Conservation (phyloP, 2,888 invertebrate genomes). For the Drosophila sordidapex region DNA sequence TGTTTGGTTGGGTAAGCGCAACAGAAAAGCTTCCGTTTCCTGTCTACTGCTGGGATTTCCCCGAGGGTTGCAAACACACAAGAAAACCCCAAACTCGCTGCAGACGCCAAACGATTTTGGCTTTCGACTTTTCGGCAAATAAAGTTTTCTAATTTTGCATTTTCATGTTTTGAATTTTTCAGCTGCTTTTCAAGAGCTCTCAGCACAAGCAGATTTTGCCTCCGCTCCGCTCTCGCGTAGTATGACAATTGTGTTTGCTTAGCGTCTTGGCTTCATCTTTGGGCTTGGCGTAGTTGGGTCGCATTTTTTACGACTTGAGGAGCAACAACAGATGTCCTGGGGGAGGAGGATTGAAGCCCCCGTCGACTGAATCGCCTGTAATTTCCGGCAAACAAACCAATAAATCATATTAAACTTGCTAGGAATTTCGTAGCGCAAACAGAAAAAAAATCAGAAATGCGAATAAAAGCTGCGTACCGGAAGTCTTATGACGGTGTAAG, state of each 20-base stretch:
- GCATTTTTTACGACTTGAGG: conserved; percentile 37
- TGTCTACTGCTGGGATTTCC: conserved; percentile 81
- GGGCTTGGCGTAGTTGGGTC: conserved; percentile 9
- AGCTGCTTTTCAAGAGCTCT: conserved; percentile 56
- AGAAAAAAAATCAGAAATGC: conserved; percentile 50
- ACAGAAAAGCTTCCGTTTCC: conserved; percentile 83
- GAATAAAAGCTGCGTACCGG: conserved; percentile 68
- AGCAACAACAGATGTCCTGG: conserved; percentile 45
- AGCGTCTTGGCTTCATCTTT: conserved; percentile 38
- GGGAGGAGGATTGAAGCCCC: conserved; percentile 12
- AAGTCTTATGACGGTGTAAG: conserved; percentile 57
- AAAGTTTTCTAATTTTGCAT: conserved; percentile 81
- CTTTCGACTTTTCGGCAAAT: conserved; percentile 59
- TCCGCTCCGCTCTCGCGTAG: conserved; percentile 33
- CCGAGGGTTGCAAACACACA: conserved; percentile 69
- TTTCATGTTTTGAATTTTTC: conserved; percentile 80
- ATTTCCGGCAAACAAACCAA: conserved; percentile 83
- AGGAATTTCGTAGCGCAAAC: conserved; percentile 46
- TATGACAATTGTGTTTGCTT: conserved; percentile 74
- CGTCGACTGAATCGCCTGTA: conserved; percentile 67
- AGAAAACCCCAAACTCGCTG: conserved; percentile 28
- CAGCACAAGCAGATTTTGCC: conserved; percentile 39
- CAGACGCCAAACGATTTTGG: conserved; percentile 45
- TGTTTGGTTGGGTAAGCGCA: conserved; percentile 32
- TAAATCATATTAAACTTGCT: conserved; percentile 82